Base-by-base conservation (phyloP, 2,888 invertebrate genomes). In the Pogonocherus hispidulus region DNA sequence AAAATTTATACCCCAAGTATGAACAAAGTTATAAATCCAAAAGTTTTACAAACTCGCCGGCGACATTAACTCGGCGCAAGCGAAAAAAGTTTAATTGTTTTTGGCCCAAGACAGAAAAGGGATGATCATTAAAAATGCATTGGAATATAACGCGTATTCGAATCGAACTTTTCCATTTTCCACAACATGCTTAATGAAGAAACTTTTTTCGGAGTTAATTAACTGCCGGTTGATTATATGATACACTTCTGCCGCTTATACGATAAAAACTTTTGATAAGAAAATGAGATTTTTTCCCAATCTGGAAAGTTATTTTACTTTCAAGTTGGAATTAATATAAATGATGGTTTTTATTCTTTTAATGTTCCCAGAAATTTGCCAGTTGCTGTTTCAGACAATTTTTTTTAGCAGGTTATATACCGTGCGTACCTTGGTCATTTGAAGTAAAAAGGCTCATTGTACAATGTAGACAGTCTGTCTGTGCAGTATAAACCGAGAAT, bases 1-100 rank as follows among this genome's bases (percentile, higher is more conserved):
- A 82, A 83, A 83, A 83, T 82, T 82, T 83, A 83, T 83, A 81
- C 79, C 72, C 67, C 64, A 73, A 75, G 73, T 75, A 77, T 72
- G 76, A 75, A 70, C 74, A 76, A 76, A 78, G 76, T 78, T 78
- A 75, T 77, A 78, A 77, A 75, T 76, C 75, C 74, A 67, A 66
- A 74, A 72, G 70, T 70, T 76, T 70, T 60, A 66, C 62, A 55
- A 65, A 67, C 62, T 67, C 67, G 63, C 67, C 44, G 51, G 32
- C 70, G 64, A 63, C 62, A 59, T 59, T 47, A 19, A 44, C 59
- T 47, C 62, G 63, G 23, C 37, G 57, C 16, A 57, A 44, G 66
- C 55, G 55, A 72, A 69, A 72, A 76, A 77, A 77, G 70, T 76
- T 76, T 76, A 77, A 77, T 77, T 77, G 77, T 77, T 76, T 76